phyloP scores from a whole-genome alignment of 2,797 vertebrate genomes.

The Lepidocolaptes lacrymiger region DNA sequence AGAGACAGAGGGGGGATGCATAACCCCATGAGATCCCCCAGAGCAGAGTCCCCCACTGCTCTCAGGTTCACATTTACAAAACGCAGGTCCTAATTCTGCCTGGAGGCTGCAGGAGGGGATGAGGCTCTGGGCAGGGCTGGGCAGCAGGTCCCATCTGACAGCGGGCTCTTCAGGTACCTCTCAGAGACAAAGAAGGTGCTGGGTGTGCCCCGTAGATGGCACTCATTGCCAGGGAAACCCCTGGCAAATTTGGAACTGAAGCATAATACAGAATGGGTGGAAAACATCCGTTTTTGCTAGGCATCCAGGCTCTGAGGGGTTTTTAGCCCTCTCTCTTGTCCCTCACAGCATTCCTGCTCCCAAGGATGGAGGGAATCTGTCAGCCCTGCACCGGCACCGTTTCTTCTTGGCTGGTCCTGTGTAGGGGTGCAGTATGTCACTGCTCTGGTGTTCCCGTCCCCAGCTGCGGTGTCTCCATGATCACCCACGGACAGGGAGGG shows the following conservation, averaged over 20 bases:
- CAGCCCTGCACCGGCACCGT: not conserved
- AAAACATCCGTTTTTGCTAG: not conserved
- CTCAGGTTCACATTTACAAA: not conserved
- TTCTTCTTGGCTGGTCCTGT: not conserved
- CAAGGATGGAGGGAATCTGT: not conserved
- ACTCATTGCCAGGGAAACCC: not conserved
- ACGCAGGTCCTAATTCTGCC: accelerated
- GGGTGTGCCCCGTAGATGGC: not conserved
- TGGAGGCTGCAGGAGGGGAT: not conserved
- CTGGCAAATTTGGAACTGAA: not conserved
- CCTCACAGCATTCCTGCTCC: not conserved
- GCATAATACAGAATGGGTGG: not conserved
- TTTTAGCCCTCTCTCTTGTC: not conserved
- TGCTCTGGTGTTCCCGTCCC: not conserved
- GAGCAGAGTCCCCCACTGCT: not conserved
- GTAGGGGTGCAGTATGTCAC: not conserved
- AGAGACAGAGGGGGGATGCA: not conserved
- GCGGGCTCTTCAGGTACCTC: not conserved
- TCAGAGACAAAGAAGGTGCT: not conserved
- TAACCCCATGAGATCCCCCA: accelerated
- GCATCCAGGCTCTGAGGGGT: not conserved
- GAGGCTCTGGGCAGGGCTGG: not conserved
- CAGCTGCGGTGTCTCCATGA: not conserved
- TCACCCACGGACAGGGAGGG: not conserved
- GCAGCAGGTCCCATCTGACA: not conserved